Evolutionary conservation across 1,140 invertebrate genomes (phyloP).

Genomic region (Euura lappo): DNA sequence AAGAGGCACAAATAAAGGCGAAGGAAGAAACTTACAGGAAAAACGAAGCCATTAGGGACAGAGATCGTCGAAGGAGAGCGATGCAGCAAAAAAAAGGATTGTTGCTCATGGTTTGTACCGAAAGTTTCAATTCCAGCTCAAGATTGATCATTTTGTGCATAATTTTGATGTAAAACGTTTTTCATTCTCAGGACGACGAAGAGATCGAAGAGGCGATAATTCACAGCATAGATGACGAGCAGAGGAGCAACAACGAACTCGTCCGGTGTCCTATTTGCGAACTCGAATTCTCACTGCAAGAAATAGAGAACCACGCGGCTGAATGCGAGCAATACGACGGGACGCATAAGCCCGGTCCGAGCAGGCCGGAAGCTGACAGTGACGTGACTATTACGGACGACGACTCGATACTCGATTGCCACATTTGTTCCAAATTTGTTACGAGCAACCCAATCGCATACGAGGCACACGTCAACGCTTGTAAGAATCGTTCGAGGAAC

Average conservation of each 20-base stretch:
- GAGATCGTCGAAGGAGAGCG: background rate
- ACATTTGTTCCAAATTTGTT: slow-evolving; percentile 31
- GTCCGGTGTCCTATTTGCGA: slow-evolving; percentile 44
- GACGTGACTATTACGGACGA: slow-evolving; percentile 13
- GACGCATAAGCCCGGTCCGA: background rate
- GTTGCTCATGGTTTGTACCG: background rate
- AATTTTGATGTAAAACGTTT: background rate
- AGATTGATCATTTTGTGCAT: too few relatives aligned
- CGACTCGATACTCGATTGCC: slow-evolving; percentile 22
- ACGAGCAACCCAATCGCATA: slow-evolving; percentile 29
- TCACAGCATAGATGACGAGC: background rate
- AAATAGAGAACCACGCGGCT: slow-evolving; percentile 42
- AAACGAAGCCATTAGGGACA: background rate
- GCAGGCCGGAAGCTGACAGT: slow-evolving; percentile 13
- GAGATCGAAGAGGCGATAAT: background rate
- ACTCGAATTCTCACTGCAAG: slow-evolving; percentile 27
- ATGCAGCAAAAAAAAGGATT: background rate
- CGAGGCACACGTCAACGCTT: slow-evolving; percentile 32
- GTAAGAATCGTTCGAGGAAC: slow-evolving; percentile 24
- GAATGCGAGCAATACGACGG: slow-evolving; percentile 35
- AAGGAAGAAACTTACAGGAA: slow-evolving; percentile 4
- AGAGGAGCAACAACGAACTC: background rate
- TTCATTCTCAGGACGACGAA: background rate
- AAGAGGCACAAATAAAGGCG: background rate
- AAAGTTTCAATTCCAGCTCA: background rate